Evolutionary conservation across 2,888 invertebrate species (phyloP).

Genomic region (Amphipyra berbera): DNA sequence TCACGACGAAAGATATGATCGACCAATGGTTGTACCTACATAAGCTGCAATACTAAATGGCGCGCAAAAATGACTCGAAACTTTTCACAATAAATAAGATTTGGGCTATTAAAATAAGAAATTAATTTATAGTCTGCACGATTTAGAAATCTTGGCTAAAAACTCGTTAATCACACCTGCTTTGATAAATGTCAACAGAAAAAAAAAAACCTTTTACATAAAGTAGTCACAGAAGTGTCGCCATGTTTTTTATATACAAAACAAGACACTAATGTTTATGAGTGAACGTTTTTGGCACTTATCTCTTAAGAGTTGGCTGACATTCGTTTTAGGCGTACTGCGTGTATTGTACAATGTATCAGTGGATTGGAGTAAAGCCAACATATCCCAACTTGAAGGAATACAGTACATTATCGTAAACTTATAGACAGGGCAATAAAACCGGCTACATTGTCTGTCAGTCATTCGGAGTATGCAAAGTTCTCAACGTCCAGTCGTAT

Average conservation of each 20-base stretch:
- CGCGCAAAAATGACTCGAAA: too few species aligned
- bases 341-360: slow-evolving; percentile 63
- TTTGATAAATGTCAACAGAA: slow-evolving; percentile 6
- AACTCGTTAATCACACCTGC: slow-evolving; percentile 18
- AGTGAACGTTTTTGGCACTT: slow-evolving; percentile 66
- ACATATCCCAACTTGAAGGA: slow-evolving; percentile 55
- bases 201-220: slow-evolving; percentile 29
- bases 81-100: too few species aligned
- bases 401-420: slow-evolving; percentile 32
- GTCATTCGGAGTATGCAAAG: slow-evolving; percentile 5
- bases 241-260: slow-evolving; percentile 38
- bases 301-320: slow-evolving; percentile 50
- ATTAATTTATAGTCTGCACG: not conserved
- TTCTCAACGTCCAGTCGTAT: not conserved
- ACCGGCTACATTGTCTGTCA: slow-evolving; percentile 12
- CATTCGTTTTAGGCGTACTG: slow-evolving; percentile 59
- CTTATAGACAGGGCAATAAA: slow-evolving; percentile 23
- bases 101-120: too few species aligned
- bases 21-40: too few species aligned
- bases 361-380: slow-evolving; percentile 69
- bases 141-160: not conserved
- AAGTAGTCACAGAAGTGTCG: slow-evolving; percentile 8
- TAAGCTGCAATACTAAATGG: too few species aligned
- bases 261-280: slow-evolving; percentile 58
- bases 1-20: too few species aligned